phyloP scores from a whole-genome alignment of 2,888 invertebrate genomes.

The Pediacus dermestoides region DNA sequence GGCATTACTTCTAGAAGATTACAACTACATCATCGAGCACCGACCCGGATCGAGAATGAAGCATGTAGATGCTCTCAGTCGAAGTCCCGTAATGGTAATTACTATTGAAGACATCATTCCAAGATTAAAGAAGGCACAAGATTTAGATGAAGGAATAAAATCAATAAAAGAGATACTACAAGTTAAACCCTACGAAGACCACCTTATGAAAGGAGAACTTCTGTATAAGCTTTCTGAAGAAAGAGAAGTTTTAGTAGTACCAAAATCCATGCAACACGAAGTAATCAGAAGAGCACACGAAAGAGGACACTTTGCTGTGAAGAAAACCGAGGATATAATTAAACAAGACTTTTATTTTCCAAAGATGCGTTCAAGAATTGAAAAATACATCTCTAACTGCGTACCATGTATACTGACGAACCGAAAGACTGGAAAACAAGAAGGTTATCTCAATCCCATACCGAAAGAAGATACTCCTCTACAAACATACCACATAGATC shows the following conservation, averaged over 20 bases:
- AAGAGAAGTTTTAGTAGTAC: constrained; percentile 22
- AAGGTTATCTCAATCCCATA: constrained; percentile 29
- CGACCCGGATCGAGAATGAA: constrained; percentile 23
- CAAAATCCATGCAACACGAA: constrained; percentile 19
- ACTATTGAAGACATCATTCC: constrained; percentile 11
- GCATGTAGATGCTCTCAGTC: constrained; percentile 18
- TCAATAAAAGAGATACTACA: constrained; percentile 18
- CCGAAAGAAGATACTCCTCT: constrained; percentile 25
- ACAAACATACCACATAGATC: constrained; percentile 31
- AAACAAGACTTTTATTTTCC: constrained; percentile 21
- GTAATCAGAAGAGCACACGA: constrained; percentile 19
- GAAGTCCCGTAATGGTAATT: constrained; percentile 20
- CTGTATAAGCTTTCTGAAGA: constrained; percentile 22
- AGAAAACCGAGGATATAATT: constrained; percentile 24
- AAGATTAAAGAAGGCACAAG: constrained; percentile 17
- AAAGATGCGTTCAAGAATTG: constrained; percentile 19
- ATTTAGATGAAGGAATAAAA: constrained; percentile 17
- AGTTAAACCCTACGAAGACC: constrained; percentile 18
- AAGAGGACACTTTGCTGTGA: constrained; percentile 22
- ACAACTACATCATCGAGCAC: constrained; percentile 28
- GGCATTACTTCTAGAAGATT: constrained; percentile 29
- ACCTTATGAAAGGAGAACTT: constrained; percentile 17
- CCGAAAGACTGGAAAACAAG: constrained; percentile 24
- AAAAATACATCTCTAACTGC: constrained; percentile 11
- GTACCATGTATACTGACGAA: constrained; percentile 25